Conservation (phyloP, 2,113 vertebrate genomes). For the Prunella himalayana region DNA sequence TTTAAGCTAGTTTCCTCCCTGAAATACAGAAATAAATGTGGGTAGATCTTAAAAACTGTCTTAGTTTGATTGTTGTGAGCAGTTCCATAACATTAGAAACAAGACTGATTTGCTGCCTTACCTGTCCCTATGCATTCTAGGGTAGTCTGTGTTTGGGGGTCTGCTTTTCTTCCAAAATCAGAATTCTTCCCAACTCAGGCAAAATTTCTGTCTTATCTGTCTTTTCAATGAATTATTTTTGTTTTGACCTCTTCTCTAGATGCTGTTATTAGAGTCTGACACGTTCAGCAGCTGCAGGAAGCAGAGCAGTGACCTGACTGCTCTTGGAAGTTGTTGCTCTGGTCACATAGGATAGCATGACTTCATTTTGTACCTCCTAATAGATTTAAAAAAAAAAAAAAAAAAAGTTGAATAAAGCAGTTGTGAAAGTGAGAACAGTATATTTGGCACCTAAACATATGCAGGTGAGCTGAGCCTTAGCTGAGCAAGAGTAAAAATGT, state of each 20-base stretch:
- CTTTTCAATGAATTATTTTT: slow-evolving; percentile 22
- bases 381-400: background rate
- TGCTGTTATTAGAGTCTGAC: slow-evolving; percentile 19
- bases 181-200: background rate
- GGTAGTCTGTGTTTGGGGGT: background rate
- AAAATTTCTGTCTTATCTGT: background rate
- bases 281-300: slow-evolving; percentile 22
- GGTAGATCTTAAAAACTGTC: background rate
- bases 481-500: background rate
- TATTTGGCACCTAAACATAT: background rate
- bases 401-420: background rate
- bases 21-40: background rate
- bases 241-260: slow-evolving; percentile 31
- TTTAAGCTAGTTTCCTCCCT: background rate
- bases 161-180: background rate
- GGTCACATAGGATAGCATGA: background rate
- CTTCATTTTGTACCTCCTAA: background rate
- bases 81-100: background rate
- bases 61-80: background rate
- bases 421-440: background rate
- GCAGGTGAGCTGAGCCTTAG: background rate
- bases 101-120: background rate
- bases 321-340: background rate
- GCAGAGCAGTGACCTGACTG: background rate
- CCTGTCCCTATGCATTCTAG: background rate